Percentiles rank a stretch among this genome's conserved stretches.
phyloP scores from a whole-genome alignment of 92 coral and sea anemone species.

The Paramuricea clavata region DNA sequence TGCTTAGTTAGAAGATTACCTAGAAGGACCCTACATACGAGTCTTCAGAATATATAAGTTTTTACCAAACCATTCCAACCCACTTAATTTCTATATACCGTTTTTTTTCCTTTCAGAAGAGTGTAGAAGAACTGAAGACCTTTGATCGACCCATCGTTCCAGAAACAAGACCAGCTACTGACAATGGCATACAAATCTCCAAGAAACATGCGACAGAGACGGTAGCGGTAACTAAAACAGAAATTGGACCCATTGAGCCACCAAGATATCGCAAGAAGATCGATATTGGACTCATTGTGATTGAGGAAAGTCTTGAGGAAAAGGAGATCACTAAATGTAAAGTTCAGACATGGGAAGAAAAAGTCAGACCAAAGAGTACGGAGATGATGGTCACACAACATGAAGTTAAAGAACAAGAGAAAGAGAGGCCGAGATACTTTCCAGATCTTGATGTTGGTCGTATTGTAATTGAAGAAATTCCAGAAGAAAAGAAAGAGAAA shows the following conservation, averaged over 20 bases:
- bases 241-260: not conserved
- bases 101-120: not conserved
- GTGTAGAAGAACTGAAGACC: not conserved
- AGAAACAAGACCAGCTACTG: not conserved
- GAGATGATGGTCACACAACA: not conserved
- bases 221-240: not conserved
- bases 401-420: not conserved
- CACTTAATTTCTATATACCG: too few species aligned
- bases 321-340: not conserved
- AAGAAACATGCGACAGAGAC: not conserved
- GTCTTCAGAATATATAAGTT: too few species aligned
- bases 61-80: too few species aligned
- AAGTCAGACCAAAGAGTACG: not conserved
- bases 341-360: too few species aligned
- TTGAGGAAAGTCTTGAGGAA: too few species aligned
- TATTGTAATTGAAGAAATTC: constrained; percentile 13
- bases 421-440: not conserved
- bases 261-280: too few species aligned
- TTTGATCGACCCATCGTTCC: not conserved
- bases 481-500: not conserved
- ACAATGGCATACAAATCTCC: not conserved
- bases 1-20: too few species aligned
- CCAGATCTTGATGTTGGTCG: constrained; percentile 3
- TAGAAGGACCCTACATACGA: too few species aligned
- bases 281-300: too few species aligned